phyloP scores from a whole-genome alignment of 2,113 vertebrate species.

The Seriola dumerili region DNA sequence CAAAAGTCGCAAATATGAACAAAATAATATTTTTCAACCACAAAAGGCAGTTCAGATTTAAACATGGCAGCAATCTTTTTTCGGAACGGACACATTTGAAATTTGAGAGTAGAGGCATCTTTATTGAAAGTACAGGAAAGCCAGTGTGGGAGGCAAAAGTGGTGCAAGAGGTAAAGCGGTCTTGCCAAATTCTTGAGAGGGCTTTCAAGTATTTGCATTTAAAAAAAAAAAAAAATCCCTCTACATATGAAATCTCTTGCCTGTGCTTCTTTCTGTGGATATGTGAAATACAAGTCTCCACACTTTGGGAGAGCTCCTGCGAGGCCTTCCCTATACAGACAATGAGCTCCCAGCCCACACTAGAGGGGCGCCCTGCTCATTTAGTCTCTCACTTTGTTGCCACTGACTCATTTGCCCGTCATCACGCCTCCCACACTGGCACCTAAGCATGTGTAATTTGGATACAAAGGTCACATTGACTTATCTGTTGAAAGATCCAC shows the following conservation, averaged over 20 bases:
- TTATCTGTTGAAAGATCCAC: constrained; percentile 34
- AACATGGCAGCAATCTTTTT: background rate
- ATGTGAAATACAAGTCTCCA: constrained; percentile 9
- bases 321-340: background rate
- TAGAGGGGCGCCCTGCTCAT: constrained; percentile 16
- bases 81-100: constrained; percentile 3
- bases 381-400: constrained; percentile 14
- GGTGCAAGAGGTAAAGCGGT: constrained; percentile 17
- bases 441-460: constrained; percentile 34
- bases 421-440: constrained; percentile 35
- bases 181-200: constrained; percentile 27
- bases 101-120: constrained; percentile 17
- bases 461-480: constrained; percentile 72
- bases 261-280: background rate
- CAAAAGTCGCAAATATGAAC: background rate
- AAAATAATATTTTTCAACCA: background rate
- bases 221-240: background rate
- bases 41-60: background rate
- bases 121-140: constrained; percentile 12
- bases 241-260: constrained; percentile 9
- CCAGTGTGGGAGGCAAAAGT: constrained; percentile 14
- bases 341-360: background rate
- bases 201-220: constrained; percentile 5
- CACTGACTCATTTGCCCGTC: constrained; percentile 40
- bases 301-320: background rate